phyloP scores from a whole-genome alignment of 2,113 vertebrate species.

The Gymnorhina tibicen region DNA sequence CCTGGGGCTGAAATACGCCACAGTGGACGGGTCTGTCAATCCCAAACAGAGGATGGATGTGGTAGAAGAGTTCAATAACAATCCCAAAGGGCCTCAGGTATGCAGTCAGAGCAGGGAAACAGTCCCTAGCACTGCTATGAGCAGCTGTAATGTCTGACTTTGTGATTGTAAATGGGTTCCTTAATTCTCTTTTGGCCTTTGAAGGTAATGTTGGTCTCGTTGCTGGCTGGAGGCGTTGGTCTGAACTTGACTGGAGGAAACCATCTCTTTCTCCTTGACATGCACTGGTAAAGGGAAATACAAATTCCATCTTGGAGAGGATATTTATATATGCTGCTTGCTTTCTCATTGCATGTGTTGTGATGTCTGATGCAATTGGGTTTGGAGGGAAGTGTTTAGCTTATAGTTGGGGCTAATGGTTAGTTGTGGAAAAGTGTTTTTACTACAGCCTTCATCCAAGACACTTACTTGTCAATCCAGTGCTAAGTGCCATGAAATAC shows the following conservation, averaged over 20 bases:
- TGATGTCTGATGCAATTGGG: not conserved
- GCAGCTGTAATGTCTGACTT: not conserved
- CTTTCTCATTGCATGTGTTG: not conserved
- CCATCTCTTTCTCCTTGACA: slow-evolving; percentile 95
- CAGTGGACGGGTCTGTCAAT: slow-evolving; percentile 86
- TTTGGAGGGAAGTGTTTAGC: not conserved
- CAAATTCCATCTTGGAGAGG: not conserved
- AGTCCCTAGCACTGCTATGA: not conserved
- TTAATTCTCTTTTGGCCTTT: not conserved
- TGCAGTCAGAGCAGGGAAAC: not conserved
- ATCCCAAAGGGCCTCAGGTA: slow-evolving; percentile 84
- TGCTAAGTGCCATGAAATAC: not conserved
- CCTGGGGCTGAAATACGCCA: slow-evolving; percentile 73
- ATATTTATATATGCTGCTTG: not conserved
- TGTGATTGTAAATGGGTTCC: not conserved
- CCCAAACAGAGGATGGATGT: slow-evolving; percentile 91
- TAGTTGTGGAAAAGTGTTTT: not conserved
- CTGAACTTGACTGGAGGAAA: slow-evolving; percentile 93
- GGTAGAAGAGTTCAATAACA: slow-evolving; percentile 92
- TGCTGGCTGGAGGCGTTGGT: slow-evolving; percentile 92
- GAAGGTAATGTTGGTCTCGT: slow-evolving; percentile 93
- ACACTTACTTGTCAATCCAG: not conserved
- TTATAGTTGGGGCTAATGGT: not conserved
- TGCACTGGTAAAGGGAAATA: slow-evolving; percentile 89
- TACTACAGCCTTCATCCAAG: not conserved